A percentile compares a stretch with the other conserved stretches of the same genome.
Conservation (phyloP, 2,888 invertebrate genomes). For the Drosophila nigricruria region DNA sequence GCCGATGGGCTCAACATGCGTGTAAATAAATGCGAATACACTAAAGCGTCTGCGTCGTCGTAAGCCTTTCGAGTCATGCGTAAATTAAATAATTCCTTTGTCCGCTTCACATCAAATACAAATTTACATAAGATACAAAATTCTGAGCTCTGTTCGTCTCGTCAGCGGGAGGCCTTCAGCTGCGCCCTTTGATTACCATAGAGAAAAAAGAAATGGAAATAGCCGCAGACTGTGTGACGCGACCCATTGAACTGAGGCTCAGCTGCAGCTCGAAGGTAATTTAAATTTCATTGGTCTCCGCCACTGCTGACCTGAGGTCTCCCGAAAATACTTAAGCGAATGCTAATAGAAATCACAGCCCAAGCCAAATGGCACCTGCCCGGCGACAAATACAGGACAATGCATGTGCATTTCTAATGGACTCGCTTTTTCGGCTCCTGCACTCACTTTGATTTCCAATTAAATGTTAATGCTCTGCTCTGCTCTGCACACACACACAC, state of each 20-base stretch:
- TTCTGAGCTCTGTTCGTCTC: conserved; percentile 24
- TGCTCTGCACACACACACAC: too few species aligned
- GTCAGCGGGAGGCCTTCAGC: conserved; percentile 57
- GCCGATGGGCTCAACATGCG: conserved; percentile 65
- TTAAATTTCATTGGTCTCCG: conserved; percentile 62
- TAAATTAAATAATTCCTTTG: conserved; percentile 81
- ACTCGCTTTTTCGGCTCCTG: conserved; percentile 19
- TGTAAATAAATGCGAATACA: conserved; percentile 78
- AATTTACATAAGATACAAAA: conserved; percentile 72
- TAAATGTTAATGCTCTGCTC: conserved; percentile 71
- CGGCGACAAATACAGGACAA: conserved; percentile 44
- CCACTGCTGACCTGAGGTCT: conserved; percentile 18
- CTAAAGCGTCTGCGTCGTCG: conserved; percentile 20
- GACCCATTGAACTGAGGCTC: conserved; percentile 66
- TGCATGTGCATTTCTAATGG: conserved; percentile 63
- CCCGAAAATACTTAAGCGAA: conserved; percentile 10
- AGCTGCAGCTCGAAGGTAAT: conserved; percentile 35
- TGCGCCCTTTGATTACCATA: conserved; percentile 56
- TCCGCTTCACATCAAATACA: conserved; percentile 25
- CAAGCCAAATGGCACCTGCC: conserved; percentile 50
- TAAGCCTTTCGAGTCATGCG: conserved; percentile 58
- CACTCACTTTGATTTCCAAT: conserved; percentile 72
- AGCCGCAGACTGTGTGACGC: conserved; percentile 63
- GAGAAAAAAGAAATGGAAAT: conserved; percentile 16
- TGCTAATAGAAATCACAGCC: conserved; percentile 44